Evolutionary conservation across 2,888 invertebrate genomes (phyloP).

Genomic region (Zele albiditarsus): DNA sequence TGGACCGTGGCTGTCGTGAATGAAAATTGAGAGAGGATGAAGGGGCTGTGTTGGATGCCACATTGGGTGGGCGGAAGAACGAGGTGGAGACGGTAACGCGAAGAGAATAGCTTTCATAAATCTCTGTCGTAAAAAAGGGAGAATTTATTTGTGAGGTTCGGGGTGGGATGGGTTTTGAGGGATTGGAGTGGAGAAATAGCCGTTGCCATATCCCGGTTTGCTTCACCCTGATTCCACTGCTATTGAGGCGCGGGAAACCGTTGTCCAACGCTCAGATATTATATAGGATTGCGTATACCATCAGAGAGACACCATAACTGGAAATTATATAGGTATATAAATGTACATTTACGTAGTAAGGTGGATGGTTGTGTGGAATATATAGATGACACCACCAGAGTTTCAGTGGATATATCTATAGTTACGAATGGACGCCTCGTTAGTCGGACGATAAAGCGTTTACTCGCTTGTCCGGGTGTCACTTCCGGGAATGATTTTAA

Average conservation of each 20-base stretch:
- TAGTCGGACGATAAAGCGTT: constrained; percentile 69
- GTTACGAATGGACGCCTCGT: constrained; percentile 61
- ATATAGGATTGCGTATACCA: not conserved
- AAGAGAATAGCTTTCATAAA: constrained; percentile 70
- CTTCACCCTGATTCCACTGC: constrained; percentile 58
- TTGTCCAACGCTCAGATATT: not conserved
- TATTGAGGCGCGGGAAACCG: constrained; percentile 62
- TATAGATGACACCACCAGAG: constrained; percentile 6
- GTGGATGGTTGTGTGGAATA: constrained; percentile 1
- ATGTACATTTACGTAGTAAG: constrained; percentile 11
- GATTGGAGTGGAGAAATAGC: not conserved
- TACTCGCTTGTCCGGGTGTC: constrained; percentile 64
- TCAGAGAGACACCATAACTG: constrained; percentile 7
- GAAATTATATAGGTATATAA: not conserved
- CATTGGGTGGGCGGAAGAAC: constrained; percentile 40
- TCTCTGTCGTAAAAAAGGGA: constrained; percentile 72
- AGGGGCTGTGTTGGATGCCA: constrained; percentile 38
- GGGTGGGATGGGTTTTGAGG: constrained; percentile 48
- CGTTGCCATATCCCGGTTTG: constrained; percentile 38
- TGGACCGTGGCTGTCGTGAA: constrained; percentile 17
- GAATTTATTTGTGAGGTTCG: constrained; percentile 65
- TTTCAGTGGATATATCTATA: not conserved
- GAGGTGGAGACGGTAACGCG: constrained; percentile 49
- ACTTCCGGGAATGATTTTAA: constrained; percentile 65
- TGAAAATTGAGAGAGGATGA: constrained; percentile 28